Evolutionary conservation across 2,113 vertebrate genomes (phyloP).

Genomic region (Felis catus): DNA sequence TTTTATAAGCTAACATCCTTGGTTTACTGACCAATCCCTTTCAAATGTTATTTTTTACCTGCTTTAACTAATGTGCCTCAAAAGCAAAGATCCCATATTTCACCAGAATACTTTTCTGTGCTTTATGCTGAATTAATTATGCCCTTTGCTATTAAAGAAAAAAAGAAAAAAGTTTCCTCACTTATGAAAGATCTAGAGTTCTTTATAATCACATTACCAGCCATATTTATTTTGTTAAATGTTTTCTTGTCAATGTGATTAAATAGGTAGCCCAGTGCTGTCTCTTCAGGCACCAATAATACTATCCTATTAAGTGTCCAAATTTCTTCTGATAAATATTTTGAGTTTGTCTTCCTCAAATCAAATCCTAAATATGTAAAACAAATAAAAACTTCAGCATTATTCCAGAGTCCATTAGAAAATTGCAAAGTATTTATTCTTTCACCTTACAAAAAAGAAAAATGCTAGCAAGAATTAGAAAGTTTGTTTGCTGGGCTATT

Average conservation of each 20-base stretch:
- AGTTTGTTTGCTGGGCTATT: background rate
- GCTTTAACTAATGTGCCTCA: background rate
- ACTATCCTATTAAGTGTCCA: background rate
- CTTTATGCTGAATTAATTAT: background rate
- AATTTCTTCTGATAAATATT: background rate
- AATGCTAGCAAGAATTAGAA: background rate
- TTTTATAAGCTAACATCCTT: background rate
- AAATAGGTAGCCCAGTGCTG: background rate
- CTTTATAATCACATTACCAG: background rate
- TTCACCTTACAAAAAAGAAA: background rate
- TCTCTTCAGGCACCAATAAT: background rate
- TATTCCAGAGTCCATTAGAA: background rate
- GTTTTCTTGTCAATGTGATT: background rate
- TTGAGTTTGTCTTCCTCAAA: background rate
- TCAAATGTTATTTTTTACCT: background rate
- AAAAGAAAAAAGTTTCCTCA: background rate
- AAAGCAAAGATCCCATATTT: slow-evolving; percentile 8
- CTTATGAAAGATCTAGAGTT: background rate
- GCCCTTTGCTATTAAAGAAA: background rate
- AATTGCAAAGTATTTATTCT: background rate
- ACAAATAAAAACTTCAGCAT: background rate
- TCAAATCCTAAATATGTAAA: background rate
- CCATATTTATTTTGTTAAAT: background rate
- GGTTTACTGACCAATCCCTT: background rate
- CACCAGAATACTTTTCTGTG: background rate